Conservation (phyloP, 2,797 vertebrate genomes). For the Erethizon dorsatum region DNA sequence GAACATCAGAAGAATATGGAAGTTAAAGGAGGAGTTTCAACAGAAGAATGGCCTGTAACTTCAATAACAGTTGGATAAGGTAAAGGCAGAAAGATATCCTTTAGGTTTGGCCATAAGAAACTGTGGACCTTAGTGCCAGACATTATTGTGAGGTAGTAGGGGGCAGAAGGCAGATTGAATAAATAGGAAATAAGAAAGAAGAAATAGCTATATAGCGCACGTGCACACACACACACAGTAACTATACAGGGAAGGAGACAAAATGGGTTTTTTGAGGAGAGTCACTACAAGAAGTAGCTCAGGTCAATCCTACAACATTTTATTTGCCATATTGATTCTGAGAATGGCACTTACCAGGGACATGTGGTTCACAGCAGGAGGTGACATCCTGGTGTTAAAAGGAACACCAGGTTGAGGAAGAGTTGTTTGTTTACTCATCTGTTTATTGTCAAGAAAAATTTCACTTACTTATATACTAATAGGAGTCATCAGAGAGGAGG, state of each 20-base stretch:
- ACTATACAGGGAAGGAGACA: not conserved
- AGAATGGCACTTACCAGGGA: not conserved
- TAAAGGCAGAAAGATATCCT: not conserved
- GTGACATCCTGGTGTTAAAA: not conserved
- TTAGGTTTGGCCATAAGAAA: conserved; percentile 4
- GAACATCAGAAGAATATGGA: not conserved
- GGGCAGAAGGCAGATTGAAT: not conserved
- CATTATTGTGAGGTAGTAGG: not conserved
- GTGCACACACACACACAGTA: not conserved
- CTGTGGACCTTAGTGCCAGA: not conserved
- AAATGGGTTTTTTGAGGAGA: conserved; percentile 12
- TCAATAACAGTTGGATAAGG: conserved; percentile 7
- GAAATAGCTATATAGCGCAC: not conserved
- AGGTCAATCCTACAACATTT: not conserved
- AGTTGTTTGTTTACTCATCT: not conserved
- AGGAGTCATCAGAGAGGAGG: not conserved
- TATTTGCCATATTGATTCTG: not conserved
- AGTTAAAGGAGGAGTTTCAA: not conserved
- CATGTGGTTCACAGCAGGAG: not conserved
- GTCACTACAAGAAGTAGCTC: not conserved
- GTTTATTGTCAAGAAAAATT: not conserved
- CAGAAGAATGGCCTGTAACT: not conserved
- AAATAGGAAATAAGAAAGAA: not conserved
- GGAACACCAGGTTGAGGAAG: not conserved
- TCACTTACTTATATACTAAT: not conserved